These are phyloP conservation scores for Penaeus indicus DNA, from an alignment of 1,140 invertebrate species.

Conservation along the genomic window DNA sequence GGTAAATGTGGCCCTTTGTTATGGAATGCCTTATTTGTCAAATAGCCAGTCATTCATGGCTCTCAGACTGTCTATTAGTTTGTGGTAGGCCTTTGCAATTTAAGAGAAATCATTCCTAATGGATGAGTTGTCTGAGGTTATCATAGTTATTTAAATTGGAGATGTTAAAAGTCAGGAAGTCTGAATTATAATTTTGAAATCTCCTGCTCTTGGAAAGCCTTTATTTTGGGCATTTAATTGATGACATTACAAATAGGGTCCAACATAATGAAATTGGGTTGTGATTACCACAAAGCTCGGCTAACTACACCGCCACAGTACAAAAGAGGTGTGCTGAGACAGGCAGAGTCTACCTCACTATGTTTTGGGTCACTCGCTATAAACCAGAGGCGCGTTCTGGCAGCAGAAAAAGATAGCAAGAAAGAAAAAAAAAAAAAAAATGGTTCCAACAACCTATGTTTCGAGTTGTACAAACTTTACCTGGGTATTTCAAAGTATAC, in stretches of 20 bases:
- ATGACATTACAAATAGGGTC: slow-evolving; percentile 24
- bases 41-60: slow-evolving; percentile 26
- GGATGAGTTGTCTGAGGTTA: not conserved
- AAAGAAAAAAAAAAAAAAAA: slow-evolving; percentile 5
- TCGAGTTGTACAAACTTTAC: no score
- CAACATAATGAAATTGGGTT: slow-evolving; percentile 32
- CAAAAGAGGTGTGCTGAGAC: slow-evolving; percentile 62
- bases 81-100: not conserved
- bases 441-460: slow-evolving; percentile 4
- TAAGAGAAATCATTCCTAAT: not conserved
- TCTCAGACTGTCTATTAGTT: slow-evolving; percentile 5
- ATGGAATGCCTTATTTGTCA: slow-evolving; percentile 49
- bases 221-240: slow-evolving; percentile 1
- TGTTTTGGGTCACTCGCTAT: slow-evolving; percentile 50
- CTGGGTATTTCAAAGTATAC: no score
- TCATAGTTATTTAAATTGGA: not conserved
- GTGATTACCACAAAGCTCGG: slow-evolving; percentile 47
- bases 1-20: slow-evolving; percentile 47
- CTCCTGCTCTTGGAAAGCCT: slow-evolving; percentile 1
- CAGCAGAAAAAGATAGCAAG: slow-evolving; percentile 32
- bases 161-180: not conserved
- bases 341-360: slow-evolving; percentile 61
- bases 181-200: not conserved
- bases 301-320: slow-evolving; percentile 60
- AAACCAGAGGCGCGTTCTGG: slow-evolving; percentile 41